A percentile compares a stretch with the other conserved stretches of the same genome.
Conservation (phyloP, 2,888 invertebrate species). For the Chromoteleia sp. region DNA sequence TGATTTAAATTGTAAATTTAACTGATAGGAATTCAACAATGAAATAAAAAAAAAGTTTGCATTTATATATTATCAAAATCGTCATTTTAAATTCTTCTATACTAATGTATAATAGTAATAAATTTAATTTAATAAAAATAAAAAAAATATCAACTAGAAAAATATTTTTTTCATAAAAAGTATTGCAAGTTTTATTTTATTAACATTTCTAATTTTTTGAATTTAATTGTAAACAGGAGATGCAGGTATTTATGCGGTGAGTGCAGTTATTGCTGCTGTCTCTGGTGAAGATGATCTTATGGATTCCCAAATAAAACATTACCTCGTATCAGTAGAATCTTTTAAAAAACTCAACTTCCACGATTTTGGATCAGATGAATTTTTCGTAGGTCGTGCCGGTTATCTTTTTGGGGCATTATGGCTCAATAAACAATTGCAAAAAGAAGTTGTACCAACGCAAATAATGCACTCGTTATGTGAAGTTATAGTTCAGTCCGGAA, state of each 20-base stretch:
- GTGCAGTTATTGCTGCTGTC: conserved; percentile 87
- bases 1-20: no score
- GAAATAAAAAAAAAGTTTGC: no score
- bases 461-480: conserved; percentile 89
- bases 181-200: neutral
- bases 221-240: conserved; percentile 86
- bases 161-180: no score
- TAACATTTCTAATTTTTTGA: neutral
- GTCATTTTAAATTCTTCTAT: no score
- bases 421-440: conserved; percentile 87
- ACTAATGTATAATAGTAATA: no score
- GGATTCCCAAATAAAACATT: conserved; percentile 82
- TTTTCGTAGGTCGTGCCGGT: conserved; percentile 94
- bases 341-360: conserved; percentile 85
- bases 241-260: conserved; percentile 91
- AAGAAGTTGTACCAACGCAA: conserved; percentile 84
- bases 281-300: conserved; percentile 84
- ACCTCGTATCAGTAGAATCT: conserved; percentile 80
- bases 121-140: no score
- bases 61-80: no score
- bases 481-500: conserved; percentile 90
- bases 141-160: no score
- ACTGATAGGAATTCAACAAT: no score
- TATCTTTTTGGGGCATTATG: conserved; percentile 92
- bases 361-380: conserved; percentile 91